Evolutionary conservation across 2,113 vertebrate genomes (phyloP), one percentile per base, ranked within the genome.

Genomic region (Cynocephalus volans): DNA sequence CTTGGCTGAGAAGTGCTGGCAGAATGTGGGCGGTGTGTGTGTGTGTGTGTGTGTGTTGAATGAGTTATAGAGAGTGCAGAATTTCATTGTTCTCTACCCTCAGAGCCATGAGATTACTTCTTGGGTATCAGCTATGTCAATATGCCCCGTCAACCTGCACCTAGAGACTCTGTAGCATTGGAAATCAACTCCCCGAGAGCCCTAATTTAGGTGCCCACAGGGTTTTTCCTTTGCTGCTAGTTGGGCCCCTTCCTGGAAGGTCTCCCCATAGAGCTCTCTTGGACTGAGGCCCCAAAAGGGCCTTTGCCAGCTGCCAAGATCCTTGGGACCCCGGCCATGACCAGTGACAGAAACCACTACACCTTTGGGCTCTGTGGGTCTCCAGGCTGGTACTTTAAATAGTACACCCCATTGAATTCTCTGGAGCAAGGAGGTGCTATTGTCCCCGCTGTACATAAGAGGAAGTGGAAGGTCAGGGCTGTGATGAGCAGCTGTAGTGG

Each of bases 131-230:
- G 28, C 60, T 31, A 24, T 31, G 54, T 54, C 62, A 13, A 1
- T 15, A 4, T 12, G 62, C 28, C 24, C n/a, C n/a, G 23, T 23
- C 9, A 9, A 4, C 21, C 17, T 13, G 69, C 50, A 28, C 9
- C 10, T 5, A 1, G 2, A 17, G 17, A n/a, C 24, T 81, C 8
- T 6, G 5, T 5, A n/a, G 48, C 28, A 1, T 45, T 21, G 3
- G 17, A 24, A 60, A 19, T 17, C 0, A 17, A 64, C 65, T 45
- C 14, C 48, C 65, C 3, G 10, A 50, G 17, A 31, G 28, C 24
- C 21, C n/a, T 5, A 8, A 9, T 31, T 31, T 7, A 14, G 58
- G 48, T 64, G 31, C 48, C 50, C 50, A 8, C 1, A 28, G 88
- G 62, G 14, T 5, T 48, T 76, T 60, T 65, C 13, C 45, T 79